Evolutionary conservation across 2,113 vertebrate species (phyloP), one percentile per base, ranked within the genome.

Genomic region (Thinocorus orbignyianus): DNA sequence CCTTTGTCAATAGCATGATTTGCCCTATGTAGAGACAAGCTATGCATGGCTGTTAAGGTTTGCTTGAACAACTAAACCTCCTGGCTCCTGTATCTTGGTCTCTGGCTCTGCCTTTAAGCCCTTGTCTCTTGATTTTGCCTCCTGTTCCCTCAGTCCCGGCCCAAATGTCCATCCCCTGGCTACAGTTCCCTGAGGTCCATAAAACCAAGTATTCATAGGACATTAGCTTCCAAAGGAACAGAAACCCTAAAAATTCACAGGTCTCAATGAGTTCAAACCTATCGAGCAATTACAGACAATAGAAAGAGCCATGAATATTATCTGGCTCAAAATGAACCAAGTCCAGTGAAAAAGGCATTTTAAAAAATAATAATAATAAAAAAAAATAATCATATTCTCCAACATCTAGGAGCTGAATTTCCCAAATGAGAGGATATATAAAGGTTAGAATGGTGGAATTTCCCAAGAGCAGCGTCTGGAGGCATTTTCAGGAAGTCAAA

Each of bases 401-500:
- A 76, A 22, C 26, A 55, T 54, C 37, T 62, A 88, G 65, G 10
- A 85, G 55, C 46, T 65, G 61, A 77, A 58, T 62, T 77, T 73
- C 31, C 64, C 48, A 81, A 71, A 74, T 39, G 26, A 76, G 49
- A 77, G 13, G 11, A 76, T 41, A 26, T 35, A 35, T 69, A 93
- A 90, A 81, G 17, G 35, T 78, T 65, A 51, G 60, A 81, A 86
- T 12, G 51, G 30, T 46, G 58, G 42, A 81, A 86, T 88, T 92
- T 91, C 91, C 86, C 68, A 78, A 65, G 46, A 92, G 60, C 8
- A 70, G 30, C 24, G 33, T 16, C 28, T 86, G 62, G 77, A 80
- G 61, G 26, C 66, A 65, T 81, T 78, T 92, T 68, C 72, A 73
- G 18, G 22, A 88, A 83, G 72, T 90, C 26, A 88, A 81, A 73